Percentiles rank a stretch among this genome's conserved stretches.
Conservation (phyloP, 2,113 vertebrate genomes). For the Osmerus mordax region DNA sequence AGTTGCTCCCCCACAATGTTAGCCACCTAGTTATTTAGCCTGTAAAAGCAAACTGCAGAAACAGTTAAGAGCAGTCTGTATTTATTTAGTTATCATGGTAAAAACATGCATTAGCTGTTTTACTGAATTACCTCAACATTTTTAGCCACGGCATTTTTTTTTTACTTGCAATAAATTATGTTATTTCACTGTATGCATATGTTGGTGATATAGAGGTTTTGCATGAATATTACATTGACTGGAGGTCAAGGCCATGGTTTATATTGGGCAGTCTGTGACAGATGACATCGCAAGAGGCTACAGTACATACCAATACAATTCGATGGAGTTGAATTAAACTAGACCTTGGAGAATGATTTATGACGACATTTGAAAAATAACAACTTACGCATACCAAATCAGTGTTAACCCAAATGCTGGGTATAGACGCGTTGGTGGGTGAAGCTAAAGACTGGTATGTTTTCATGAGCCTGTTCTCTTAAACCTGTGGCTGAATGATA, state of each 20-base stretch:
- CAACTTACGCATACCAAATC: background rate
- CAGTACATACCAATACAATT: conserved; percentile 60
- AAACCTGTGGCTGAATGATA: too few species aligned
- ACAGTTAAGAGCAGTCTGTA: background rate
- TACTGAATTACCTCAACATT: too few species aligned
- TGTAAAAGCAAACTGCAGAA: background rate
- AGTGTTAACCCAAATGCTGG: background rate
- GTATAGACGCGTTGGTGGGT: background rate
- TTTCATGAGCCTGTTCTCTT: too few species aligned
- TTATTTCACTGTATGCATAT: background rate
- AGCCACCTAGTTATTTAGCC: conserved; percentile 15
- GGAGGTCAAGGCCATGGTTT: conserved; percentile 60
- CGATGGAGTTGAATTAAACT: conserved; percentile 63
- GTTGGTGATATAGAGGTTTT: background rate
- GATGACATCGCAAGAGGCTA: conserved; percentile 64
- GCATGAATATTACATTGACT: conserved; percentile 31
- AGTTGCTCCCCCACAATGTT: conserved; percentile 1
- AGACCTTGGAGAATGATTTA: conserved; percentile 64
- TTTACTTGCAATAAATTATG: background rate
- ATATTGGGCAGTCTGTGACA: conserved; percentile 60
- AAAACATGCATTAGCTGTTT: too few species aligned
- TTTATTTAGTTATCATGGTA: too few species aligned
- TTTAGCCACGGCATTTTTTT: background rate
- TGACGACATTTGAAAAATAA: conserved; percentile 42
- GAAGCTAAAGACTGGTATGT: background rate